Percentiles rank a stretch among this genome's conserved stretches.
Conservation (phyloP, 2,888 invertebrate species). For the Amphipyra tragopoginis region DNA sequence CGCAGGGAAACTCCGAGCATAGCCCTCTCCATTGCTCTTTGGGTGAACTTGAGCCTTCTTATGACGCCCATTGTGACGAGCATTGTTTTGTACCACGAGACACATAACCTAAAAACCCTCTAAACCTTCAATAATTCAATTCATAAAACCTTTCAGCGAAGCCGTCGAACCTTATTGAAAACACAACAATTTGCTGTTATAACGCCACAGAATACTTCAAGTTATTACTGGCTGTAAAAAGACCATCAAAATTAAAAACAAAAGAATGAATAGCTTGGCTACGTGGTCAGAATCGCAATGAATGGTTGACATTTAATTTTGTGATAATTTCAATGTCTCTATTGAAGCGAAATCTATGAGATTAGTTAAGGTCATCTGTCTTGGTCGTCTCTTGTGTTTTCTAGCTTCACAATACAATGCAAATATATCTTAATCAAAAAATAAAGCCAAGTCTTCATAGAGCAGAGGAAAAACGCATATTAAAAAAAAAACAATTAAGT, state of each 20-base stretch:
- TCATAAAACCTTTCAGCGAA: background rate
- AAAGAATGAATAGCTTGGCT: constrained; percentile 35
- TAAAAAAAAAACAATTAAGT: too few relatives aligned
- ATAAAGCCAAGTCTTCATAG: too few relatives aligned
- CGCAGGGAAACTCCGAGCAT: too few relatives aligned
- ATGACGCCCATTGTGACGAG: too few relatives aligned
- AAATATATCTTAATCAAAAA: too few relatives aligned
- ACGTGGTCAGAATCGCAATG: constrained; percentile 46
- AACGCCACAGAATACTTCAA: constrained; percentile 13
- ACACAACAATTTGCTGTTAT: constrained; percentile 10
- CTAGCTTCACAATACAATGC: background rate
- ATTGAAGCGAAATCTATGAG: constrained; percentile 1
- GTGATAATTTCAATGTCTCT: constrained; percentile 14
- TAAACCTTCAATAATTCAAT: background rate
- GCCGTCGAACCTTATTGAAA: constrained; percentile 9
- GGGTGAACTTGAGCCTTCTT: too few relatives aligned
- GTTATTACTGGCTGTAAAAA: constrained; percentile 34
- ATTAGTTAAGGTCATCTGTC: constrained; percentile 8
- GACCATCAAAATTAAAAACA: constrained; percentile 34
- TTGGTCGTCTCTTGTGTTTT: constrained; percentile 4
- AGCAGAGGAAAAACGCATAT: too few relatives aligned
- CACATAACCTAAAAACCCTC: background rate
- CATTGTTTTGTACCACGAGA: too few relatives aligned
- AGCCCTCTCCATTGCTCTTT: too few relatives aligned
- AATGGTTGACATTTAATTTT: constrained; percentile 26